Evolutionary conservation across 1,140 invertebrate species (phyloP), one percentile per base, ranked within the genome.

Genomic region (Tetramorium parvispinum): DNA sequence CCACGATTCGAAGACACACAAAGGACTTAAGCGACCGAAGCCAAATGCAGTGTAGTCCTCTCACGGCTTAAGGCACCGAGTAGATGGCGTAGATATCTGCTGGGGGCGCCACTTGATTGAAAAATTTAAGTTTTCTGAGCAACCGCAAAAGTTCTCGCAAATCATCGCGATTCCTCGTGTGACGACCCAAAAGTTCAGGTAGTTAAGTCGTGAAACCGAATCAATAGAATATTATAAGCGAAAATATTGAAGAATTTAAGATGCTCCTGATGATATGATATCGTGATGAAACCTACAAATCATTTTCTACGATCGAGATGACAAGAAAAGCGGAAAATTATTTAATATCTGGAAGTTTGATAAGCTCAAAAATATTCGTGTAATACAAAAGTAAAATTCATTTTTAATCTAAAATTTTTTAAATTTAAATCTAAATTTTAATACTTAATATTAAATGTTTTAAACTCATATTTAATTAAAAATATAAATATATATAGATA

Each of bases 91-190:
- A 32, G 4, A 46, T 11, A 5, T 32, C 16, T 43, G 13, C 2
- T 21, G 57, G 57, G 21, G 75, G 75, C 75, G 75, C 75, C 55
- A 77, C 75, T 61, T 77, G 53, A 16, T 21, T 76, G 8, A 61
- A 63, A 77, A 77, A 8, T 46, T 61, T 0, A 27, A 11, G 10
- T 7, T 77, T 57, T 43, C 73, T 16, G 18, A 11, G 16, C 55
- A 43, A 46, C 13, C 53, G 4, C 27, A 27, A 77, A 63, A 46
- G 16, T 51, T 11, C 18, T 53, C 4, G 8, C 5, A 24, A 18
- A 13, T 3, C 10, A 4, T 57, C 37, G 6, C 53, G 11, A 53
- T 24, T 49, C 40, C 3, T 49, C 2, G 21, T 46, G 6, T 37
- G 18, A 73, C 43, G 21, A 4, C 53, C 18, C 7, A 11, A 6